phyloP scores from a whole-genome alignment of 2,113 vertebrate species.

The Tiliqua scincoides region DNA sequence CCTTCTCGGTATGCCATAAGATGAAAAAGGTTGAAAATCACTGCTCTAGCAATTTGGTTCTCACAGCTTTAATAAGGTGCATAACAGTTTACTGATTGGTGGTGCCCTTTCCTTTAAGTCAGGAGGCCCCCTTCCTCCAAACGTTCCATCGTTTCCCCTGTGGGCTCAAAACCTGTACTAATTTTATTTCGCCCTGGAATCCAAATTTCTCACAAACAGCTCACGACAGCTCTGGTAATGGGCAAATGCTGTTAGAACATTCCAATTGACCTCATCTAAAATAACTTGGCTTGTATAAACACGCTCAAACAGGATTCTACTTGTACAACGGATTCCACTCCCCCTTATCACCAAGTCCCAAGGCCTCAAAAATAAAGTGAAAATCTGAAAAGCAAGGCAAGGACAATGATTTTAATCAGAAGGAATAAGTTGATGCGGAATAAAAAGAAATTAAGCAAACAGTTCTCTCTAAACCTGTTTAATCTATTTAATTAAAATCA shows the following conservation, averaged over 20 bases:
- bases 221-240: conserved; percentile 6
- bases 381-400: conserved; percentile 11
- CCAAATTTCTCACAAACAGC: conserved; percentile 36
- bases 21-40: too few relatives aligned
- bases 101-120: neutral
- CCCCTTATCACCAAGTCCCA: neutral
- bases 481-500: conserved; percentile 28
- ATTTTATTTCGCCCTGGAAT: conserved; percentile 24
- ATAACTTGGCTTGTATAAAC: conserved; percentile 43
- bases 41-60: neutral
- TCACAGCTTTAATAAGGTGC: neutral
- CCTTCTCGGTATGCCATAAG: too few relatives aligned
- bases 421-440: conserved; percentile 23
- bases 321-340: neutral
- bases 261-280: conserved; percentile 20
- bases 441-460: conserved; percentile 25
- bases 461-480: conserved; percentile 3
- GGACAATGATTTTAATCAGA: conserved; percentile 20
- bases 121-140: too few relatives aligned
- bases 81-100: too few relatives aligned
- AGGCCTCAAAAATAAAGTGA: conserved; percentile 15
- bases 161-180: neutral
- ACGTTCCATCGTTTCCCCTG: neutral
- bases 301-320: conserved; percentile 28
- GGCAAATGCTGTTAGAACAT: conserved; percentile 12